Base-by-base conservation (phyloP, 2,113 vertebrate species). In the Corapipo altera region DNA sequence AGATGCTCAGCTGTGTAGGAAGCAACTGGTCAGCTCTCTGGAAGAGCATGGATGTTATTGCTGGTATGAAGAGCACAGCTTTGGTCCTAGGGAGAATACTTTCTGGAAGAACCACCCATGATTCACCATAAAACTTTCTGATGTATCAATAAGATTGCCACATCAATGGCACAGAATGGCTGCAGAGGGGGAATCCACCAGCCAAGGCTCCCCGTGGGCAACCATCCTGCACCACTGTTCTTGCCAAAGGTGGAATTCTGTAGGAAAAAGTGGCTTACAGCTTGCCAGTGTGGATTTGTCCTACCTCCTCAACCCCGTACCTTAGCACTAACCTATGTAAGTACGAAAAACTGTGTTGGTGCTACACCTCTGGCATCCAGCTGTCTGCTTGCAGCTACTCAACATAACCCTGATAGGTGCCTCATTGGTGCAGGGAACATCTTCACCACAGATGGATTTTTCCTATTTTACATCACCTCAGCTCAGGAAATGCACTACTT, bases 371-470 rank as follows among this genome's bases (percentile, higher is more conserved):
- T 12, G 33, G 30, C 11, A 21, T 15, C 20, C 37, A 80, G 67
- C 14, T 59, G 23, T 44, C 43, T 74, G 41, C 24, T 66, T 35
- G 44, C 57, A 76, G 30, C 27, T 74, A 43, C 57, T 65, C 35
- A 27, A 33, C 13, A 22, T 5, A 70, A 58, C 13, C 3, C 0
- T 37, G 44, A 76, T 5, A 19, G 2, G 33, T 33, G 41, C 21
- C n/a, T 69, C 4, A 1, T 0, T 41, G 23, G 18, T 22, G 8
- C 32, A 52, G 35, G 61, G 8, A 85, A 62, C 0, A 0, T 32
- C 61, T 88, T 85, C 75, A 41, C 20, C 32, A 41, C 0, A 4
- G 37, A 35, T 11, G 9, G 16, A 27, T 41, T 80, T 51, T 51
- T 66, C 43, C 37, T 79, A 19, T 61, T 94, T 88, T 49, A 76